These are phyloP conservation scores for Anableps anableps DNA, from an alignment of 2,797 vertebrate genomes.

Conservation along the genomic window DNA sequence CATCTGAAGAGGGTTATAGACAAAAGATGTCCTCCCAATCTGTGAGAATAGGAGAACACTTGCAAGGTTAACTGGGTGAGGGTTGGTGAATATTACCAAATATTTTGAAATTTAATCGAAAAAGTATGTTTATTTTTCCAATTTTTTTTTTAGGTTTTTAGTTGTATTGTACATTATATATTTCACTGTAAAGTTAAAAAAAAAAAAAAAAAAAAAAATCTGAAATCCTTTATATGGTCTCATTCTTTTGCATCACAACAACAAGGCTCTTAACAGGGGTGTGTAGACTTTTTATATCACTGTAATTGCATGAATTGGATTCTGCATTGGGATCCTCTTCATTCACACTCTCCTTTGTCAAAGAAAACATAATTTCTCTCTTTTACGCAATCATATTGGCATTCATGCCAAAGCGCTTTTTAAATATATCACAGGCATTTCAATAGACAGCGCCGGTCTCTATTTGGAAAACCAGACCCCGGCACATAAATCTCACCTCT, in stretches of 20 bases:
- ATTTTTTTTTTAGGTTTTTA: background rate
- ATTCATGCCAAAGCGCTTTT: slow-evolving; percentile 49
- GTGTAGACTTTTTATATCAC: background rate
- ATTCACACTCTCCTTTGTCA: slow-evolving; percentile 26
- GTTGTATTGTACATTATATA: background rate
- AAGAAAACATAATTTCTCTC: slow-evolving; percentile 41
- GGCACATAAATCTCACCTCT: slow-evolving; percentile 78
- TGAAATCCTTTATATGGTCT: background rate
- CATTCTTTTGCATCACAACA: background rate
- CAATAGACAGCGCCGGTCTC: slow-evolving; percentile 63
- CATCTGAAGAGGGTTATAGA: background rate
- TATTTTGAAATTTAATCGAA: background rate
- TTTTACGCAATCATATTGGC: slow-evolving; percentile 49
- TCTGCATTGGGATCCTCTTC: slow-evolving; percentile 2
- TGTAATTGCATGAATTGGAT: background rate
- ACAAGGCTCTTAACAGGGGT: background rate
- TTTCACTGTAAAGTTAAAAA: background rate
- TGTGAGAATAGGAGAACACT: background rate
- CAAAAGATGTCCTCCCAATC: background rate
- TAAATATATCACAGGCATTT: slow-evolving; percentile 66
- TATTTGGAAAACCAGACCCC: slow-evolving; percentile 68
- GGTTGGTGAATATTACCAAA: background rate
- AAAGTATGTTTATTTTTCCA: background rate
- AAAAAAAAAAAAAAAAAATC: background rate
- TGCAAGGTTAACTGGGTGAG: background rate